Evolutionary conservation across 2,888 invertebrate species (phyloP), one percentile per base, ranked within the genome.

Genomic region (Timema cristinae): DNA sequence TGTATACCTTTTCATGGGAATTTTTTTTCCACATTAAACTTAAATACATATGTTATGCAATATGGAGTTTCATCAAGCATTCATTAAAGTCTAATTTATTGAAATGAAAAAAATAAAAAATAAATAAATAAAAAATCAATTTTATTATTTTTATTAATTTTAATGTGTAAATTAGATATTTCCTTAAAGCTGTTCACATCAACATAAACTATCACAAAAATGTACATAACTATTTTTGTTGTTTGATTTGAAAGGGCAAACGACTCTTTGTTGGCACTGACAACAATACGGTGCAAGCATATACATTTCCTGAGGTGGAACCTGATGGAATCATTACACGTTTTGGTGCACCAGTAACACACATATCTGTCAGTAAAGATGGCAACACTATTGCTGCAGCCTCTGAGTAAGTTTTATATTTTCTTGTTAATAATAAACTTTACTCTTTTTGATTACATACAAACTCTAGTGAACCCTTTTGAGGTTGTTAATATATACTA

Each of bases 321-420:
- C 88, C 91, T 79, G 92, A 94, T 85, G 95, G 95, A 0, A 90
- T 94, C 72, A 86, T 95, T 72, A 90, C 93, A 72, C 88, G 95
- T 77, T 97, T 95, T 81, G 92, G 93, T 52, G 93, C 94, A 54
- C 90, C 92, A n/a, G 92, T 93, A 66, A 94, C 93, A 74, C 92
- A 94, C 79, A 88, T 97, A 76, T 88, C 89, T 77, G 85, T 92
- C 16, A 86, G 87, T 73, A 86, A 84, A 76, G 85, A 87, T 75
- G 89, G 89, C 78, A 86, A 88, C 73, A 85, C 87, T 78, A 83
- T 93, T 8, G 87, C 88, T 72, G 91, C 92, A 73, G 88, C 87
- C 50, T 83, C 86, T 52, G 85, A 86, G 88, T 88, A 82, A 77
- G 77, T 79, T 50, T 63, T 59, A 32, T 32, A 32, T 32, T 32